A percentile compares a stretch with the other conserved stretches of the same genome.
Evolutionary conservation across 2,113 vertebrate genomes (phyloP).

Genomic region (Petrocephalus zakoni): DNA sequence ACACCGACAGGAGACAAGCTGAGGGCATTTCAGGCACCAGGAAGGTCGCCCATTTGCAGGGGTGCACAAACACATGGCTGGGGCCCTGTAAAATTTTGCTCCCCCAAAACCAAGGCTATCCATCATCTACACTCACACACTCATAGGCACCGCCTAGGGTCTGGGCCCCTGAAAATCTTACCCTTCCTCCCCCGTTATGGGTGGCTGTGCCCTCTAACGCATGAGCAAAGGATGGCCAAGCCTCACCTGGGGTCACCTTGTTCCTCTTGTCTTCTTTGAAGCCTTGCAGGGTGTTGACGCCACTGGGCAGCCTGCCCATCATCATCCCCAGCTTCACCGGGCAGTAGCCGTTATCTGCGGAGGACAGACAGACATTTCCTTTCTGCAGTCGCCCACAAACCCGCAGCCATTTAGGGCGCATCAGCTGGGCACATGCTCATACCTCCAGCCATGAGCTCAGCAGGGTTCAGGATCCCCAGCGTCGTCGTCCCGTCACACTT

Average conservation of each 20-base stretch:
- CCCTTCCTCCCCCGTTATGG: background rate
- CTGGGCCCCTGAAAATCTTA: background rate
- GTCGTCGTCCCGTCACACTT: conserved; percentile 89
- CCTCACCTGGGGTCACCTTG: conserved; percentile 81
- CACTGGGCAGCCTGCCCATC: conserved; percentile 80
- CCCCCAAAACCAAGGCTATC: background rate
- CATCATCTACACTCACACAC: background rate
- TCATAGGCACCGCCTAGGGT: background rate
- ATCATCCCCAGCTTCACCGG: conserved; percentile 86
- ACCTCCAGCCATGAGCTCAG: conserved; percentile 79
- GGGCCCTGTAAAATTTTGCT: background rate
- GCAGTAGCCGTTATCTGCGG: conserved; percentile 79
- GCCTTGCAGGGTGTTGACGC: conserved; percentile 85
- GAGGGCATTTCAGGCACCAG: background rate
- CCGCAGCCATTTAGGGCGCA: background rate
- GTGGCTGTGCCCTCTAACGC: background rate
- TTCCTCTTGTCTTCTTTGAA: conserved; percentile 99
- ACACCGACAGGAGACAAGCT: background rate
- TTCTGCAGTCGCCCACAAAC: background rate
- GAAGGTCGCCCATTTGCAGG: background rate
- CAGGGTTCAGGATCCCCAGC: conserved; percentile 81
- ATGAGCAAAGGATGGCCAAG: background rate
- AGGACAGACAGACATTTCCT: background rate
- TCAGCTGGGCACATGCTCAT: background rate
- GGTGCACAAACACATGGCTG: background rate